These are phyloP conservation scores for Amiota minor DNA, from an alignment of 2,888 invertebrate genomes.

Conservation along the genomic window DNA sequence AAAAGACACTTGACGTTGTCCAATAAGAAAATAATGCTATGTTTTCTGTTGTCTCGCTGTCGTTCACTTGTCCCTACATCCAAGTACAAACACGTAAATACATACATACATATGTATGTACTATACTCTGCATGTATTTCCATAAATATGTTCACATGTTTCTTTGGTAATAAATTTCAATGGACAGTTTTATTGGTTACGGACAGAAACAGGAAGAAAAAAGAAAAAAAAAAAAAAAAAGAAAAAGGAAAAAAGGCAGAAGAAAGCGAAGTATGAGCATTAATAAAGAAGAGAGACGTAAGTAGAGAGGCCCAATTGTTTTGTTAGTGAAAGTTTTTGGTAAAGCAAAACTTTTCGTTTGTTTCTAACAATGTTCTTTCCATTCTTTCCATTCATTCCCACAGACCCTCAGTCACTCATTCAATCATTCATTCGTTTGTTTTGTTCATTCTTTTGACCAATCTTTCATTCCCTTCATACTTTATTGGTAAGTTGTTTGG, in stretches of 20 bases:
- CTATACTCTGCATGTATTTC: neutral
- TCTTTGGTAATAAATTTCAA: constrained; percentile 20
- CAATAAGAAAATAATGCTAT: constrained; percentile 2
- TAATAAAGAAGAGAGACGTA: neutral
- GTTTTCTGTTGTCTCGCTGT: neutral
- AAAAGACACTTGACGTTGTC: neutral
- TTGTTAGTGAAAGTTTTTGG: constrained; percentile 20
- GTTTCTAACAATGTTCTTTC: neutral
- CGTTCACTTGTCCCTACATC: neutral
- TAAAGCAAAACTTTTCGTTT: constrained; percentile 14
- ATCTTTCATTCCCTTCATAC: neutral
- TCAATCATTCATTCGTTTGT: neutral
- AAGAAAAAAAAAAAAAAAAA: neutral
- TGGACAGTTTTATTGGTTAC: constrained; percentile 24
- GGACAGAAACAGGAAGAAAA: constrained; percentile 16
- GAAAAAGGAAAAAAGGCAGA: neutral
- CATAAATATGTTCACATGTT: constrained; percentile 25
- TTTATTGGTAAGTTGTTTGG: neutral
- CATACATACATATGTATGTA: neutral
- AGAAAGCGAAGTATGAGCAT: neutral
- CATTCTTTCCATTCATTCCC: neutral
- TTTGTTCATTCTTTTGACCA: neutral
- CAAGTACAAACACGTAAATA: constrained; percentile 5
- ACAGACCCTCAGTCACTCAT: neutral
- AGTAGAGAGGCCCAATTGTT: constrained; percentile 8